Evolutionary conservation across 2,113 vertebrate genomes (phyloP).

Genomic region (Anolis sagrei): DNA sequence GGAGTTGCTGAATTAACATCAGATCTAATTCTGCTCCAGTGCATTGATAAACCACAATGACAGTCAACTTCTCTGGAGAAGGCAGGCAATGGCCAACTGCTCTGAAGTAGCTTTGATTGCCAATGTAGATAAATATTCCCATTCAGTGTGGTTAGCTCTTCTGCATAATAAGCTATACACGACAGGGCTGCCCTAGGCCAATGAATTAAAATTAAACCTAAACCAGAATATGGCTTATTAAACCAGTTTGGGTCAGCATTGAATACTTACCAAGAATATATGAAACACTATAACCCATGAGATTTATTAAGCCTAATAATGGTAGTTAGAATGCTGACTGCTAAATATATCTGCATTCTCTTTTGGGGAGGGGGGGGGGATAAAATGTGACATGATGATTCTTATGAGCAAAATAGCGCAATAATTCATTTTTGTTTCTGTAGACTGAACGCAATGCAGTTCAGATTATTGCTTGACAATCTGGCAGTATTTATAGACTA

Average conservation of each 20-base stretch:
- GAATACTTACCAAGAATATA: too few species aligned
- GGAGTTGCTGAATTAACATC: too few species aligned
- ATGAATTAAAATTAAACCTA: constrained; percentile 35
- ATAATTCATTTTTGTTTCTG: too few species aligned
- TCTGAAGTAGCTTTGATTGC: not conserved
- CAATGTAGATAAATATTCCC: not conserved
- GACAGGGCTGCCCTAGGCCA: constrained; percentile 61
- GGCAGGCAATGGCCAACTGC: too few species aligned
- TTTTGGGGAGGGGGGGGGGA: too few species aligned
- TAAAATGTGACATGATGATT: too few species aligned
- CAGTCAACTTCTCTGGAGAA: too few species aligned
- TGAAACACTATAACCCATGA: not conserved
- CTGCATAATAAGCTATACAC: not conserved
- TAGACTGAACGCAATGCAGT: too few species aligned
- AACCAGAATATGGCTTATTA: not conserved
- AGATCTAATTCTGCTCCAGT: not conserved
- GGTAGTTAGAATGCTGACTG: not conserved
- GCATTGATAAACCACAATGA: not conserved
- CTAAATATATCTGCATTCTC: not conserved
- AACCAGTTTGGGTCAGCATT: not conserved
- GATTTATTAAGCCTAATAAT: not conserved
- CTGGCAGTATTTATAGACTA: too few species aligned
- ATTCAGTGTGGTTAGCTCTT: not conserved
- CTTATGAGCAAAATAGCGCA: too few species aligned
- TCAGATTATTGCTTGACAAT: too few species aligned